These are phyloP conservation scores for Bombus terrestris DNA, from an alignment of 1,140 invertebrate species.

Conservation along the genomic window DNA sequence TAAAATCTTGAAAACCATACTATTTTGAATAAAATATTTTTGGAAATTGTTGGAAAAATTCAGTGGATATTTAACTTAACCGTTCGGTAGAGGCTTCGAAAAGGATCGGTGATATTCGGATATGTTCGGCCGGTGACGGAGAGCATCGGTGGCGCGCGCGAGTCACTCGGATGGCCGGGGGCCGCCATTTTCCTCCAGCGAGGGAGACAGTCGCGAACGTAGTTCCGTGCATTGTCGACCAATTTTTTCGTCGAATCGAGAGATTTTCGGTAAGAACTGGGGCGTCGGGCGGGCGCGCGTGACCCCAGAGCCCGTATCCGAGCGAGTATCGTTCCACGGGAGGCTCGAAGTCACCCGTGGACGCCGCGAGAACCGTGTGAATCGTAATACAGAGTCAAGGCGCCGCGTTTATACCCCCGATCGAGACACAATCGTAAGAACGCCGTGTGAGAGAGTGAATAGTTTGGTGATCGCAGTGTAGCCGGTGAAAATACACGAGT, in stretches of 20 bases:
- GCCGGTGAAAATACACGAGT: slow-evolving; percentile 59
- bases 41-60: slow-evolving; percentile 24
- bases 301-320: slow-evolving; percentile 60
- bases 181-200: slow-evolving; percentile 80
- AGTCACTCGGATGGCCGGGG: slow-evolving; percentile 76
- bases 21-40: neutral
- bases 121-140: slow-evolving; percentile 58
- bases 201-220: slow-evolving; percentile 77
- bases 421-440: slow-evolving; percentile 39
- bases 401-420: slow-evolving; percentile 43
- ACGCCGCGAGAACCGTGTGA: slow-evolving; percentile 50
- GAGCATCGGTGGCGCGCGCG: slow-evolving; percentile 67
- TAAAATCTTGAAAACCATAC: neutral
- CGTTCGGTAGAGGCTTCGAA: slow-evolving; percentile 39
- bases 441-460: slow-evolving; percentile 58
- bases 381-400: slow-evolving; percentile 43
- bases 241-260: slow-evolving; percentile 51
- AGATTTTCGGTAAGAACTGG: slow-evolving; percentile 57
- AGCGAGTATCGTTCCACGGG: slow-evolving; percentile 56
- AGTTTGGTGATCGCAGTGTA: slow-evolving; percentile 64
- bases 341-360: slow-evolving; percentile 57
- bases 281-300: slow-evolving; percentile 66
- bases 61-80: slow-evolving; percentile 36
- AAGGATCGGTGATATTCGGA: slow-evolving; percentile 42
- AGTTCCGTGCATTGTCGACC: slow-evolving; percentile 63